Evolutionary conservation across 1,140 invertebrate genomes (phyloP), one percentile per base, ranked within the genome.

Genomic region (Nomia melanderi): DNA sequence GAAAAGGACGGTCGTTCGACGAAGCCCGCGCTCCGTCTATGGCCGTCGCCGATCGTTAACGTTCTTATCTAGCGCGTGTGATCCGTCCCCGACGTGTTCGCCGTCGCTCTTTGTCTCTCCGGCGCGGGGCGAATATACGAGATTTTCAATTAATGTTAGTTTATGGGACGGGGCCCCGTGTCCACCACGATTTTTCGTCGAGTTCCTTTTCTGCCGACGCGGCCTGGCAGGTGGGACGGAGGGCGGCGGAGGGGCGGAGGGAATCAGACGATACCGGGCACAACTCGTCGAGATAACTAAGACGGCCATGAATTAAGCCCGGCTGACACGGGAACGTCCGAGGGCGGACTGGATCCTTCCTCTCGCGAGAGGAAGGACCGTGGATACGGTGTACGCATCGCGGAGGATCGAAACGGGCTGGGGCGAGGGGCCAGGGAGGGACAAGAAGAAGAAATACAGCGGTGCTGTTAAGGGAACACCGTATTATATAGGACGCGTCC

Each of bases 61-160:
- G 1, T 25, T 44, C 31, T 57, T 36, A 75, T 75, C 63, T 47
- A 56, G 33, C 36, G 36, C 33, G 1, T 7, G 50, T n/a, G 14
- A 23, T 41, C 14, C 33, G 47, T 50, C 23, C 11, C 44, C 39
- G 9, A 17, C 23, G 12, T 67, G 14, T 39, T 50, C 11, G 23
- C 17, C 31, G 20, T 4, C 23, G 12, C 25, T 59, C 66, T 77
- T 70, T 70, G 71, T 74, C 62, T 36, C 6, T 27, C 57, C 57
- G 62, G 36, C 44, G 31, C 39, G 27, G 50, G 53, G 57, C 57
- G 54, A 73, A 67, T 69, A 79, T 65, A 75, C 29, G 70, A 79
- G 71, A 81, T 86, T 84, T 78, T 81, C 81, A 85, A 82, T 85
- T 86, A 86, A 86, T 86, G 78, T 41, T 81, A 83, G 29, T 86